phyloP scores from a whole-genome alignment of 2,113 vertebrate species.

The sheep (Ovis aries) region ARS-UI_Ramb_v3.0 NC_056056.1:215532001-215532500 shows the following conservation, averaged over 20 bases:
- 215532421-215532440: neutral
- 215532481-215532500: neutral
- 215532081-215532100: neutral
- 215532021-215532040: no score
- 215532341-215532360: neutral
- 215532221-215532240: neutral
- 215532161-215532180: neutral
- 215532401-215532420: conserved; percentile 32
- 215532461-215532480: neutral
- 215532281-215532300: neutral
- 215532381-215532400: neutral
- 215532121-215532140: neutral
- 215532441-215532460: neutral
- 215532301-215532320: neutral
- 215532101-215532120: neutral
- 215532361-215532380: neutral
- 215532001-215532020: neutral
- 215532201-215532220: fast-evolving
- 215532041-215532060: neutral
- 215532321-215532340: neutral
- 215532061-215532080: neutral
- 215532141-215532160: neutral
- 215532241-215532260: neutral
- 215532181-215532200: neutral
- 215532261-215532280: neutral